phyloP scores from a whole-genome alignment of 2,797 vertebrate species.

The Diplodus puntazzo region DNA sequence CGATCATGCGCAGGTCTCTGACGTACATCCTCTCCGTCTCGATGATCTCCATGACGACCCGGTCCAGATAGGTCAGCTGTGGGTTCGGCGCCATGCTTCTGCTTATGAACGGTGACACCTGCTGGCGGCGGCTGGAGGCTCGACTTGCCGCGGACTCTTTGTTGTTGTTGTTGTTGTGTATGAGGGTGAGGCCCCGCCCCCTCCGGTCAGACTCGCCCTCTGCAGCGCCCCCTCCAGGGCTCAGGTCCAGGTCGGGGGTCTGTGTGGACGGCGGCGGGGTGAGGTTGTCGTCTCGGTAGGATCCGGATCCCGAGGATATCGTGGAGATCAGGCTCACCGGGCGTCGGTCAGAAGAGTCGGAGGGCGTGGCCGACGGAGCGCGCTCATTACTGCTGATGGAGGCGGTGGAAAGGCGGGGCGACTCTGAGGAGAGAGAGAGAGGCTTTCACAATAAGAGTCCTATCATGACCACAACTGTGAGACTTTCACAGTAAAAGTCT shows the following conservation, averaged over 20 bases:
- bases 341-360: conserved; percentile 75
- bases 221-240: conserved; percentile 1
- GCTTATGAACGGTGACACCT: conserved; percentile 16
- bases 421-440: conserved; percentile 66
- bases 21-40: conserved; percentile 96
- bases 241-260: conserved; percentile 50
- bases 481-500: conserved; percentile 21
- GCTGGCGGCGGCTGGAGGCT: conserved; percentile 31
- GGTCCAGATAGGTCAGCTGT: conserved; percentile 91
- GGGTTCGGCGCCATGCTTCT: conserved; percentile 73
- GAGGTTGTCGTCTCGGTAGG: conserved; percentile 77
- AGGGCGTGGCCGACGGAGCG: conserved; percentile 77
- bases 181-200: conserved; percentile 20
- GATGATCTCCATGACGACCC: conserved; percentile 94
- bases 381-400: conserved; percentile 86
- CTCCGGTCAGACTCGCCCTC: conserved; percentile 22
- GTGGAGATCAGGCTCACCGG: conserved; percentile 81
- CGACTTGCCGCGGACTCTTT: conserved; percentile 10
- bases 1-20: conserved; percentile 93
- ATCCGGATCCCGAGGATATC: conserved; percentile 82
- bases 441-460: conserved; percentile 22
- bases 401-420: conserved; percentile 69
- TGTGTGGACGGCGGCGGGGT: conserved; percentile 31
- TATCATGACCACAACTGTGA: background rate
- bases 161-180: conserved; percentile 85